A percentile compares a stretch with the other conserved stretches of the same genome.
Evolutionary conservation across 1,140 invertebrate genomes (phyloP).

Genomic region (Spodoptera litura): DNA sequence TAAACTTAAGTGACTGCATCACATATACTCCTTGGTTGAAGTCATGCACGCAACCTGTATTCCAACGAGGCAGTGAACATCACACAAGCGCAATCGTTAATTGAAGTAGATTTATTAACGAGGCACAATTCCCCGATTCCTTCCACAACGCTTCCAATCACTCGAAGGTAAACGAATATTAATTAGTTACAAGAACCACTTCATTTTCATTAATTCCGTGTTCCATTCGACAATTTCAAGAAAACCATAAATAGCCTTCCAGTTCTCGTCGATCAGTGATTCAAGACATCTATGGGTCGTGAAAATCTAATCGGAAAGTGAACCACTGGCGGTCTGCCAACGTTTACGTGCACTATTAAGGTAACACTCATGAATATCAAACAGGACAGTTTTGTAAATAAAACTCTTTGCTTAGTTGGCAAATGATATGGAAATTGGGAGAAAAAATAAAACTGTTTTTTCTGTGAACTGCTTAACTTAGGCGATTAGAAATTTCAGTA

Average conservation of each 20-base stretch:
- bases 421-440: conserved; percentile 7
- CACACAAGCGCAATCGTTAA: too few relatives aligned
- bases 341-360: conserved; percentile 5
- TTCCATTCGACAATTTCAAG: neutral
- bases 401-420: conserved; percentile 11
- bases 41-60: too few relatives aligned
- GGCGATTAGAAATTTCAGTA: too few relatives aligned
- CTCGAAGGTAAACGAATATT: neutral
- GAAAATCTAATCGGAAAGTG: conserved; percentile 43
- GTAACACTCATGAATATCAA: conserved; percentile 19
- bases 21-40: neutral
- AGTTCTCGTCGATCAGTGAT: conserved; percentile 18
- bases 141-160: neutral
- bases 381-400: conserved; percentile 27
- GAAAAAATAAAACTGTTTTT: neutral
- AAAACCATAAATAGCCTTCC: conserved; percentile 34
- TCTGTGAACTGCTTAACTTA: too few relatives aligned
- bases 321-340: conserved; percentile 24
- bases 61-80: too few relatives aligned
- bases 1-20: too few relatives aligned
- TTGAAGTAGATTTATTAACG: neutral
- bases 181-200: neutral
- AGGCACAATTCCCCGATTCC: neutral
- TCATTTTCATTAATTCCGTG: neutral
- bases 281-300: conserved; percentile 28